A percentile compares a stretch with the other conserved stretches of the same genome.
Conservation (phyloP, 1,140 invertebrate genomes). For the Galleria mellonella region DNA sequence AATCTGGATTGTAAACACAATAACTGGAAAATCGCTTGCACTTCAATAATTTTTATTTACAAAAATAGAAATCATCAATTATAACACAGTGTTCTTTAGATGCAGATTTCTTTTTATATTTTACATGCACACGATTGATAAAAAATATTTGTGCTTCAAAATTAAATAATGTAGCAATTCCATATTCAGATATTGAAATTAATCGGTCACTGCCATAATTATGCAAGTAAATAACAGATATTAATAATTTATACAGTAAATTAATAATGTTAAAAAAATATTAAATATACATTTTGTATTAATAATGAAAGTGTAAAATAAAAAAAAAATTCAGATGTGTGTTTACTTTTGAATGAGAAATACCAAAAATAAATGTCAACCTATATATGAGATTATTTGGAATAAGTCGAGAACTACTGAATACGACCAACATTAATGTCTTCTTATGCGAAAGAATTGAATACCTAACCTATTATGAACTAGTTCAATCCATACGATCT, state of each 20-base stretch:
- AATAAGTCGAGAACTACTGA: neutral
- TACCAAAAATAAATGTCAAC: neutral
- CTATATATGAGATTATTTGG: neutral
- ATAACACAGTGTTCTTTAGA: slow-evolving; percentile 11
- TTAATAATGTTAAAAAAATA: slow-evolving; percentile 3
- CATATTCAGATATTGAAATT: slow-evolving; percentile 10
- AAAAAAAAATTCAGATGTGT: slow-evolving; percentile 12
- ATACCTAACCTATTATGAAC: neutral
- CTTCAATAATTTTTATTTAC: slow-evolving; percentile 35
- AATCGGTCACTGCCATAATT: slow-evolving; percentile 22
- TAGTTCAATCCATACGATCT: slow-evolving; percentile 54
- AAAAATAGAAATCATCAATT: slow-evolving; percentile 37
- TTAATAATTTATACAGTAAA: neutral
- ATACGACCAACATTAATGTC: neutral
- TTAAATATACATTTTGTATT: slow-evolving; percentile 11
- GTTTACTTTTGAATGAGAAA: slow-evolving; percentile 6
- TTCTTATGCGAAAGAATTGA: too few species aligned
- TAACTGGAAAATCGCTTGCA: slow-evolving; percentile 3
- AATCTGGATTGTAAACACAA: slow-evolving; percentile 21
- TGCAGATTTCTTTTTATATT: slow-evolving; percentile 11
- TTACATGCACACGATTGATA: slow-evolving; percentile 33
- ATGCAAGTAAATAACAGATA: neutral
- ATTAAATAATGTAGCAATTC: slow-evolving; percentile 4
- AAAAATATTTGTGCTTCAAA: slow-evolving; percentile 4
- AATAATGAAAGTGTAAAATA: slow-evolving; percentile 15